These are phyloP conservation scores for Neodiprion pinetum DNA, from an alignment of 1,140 invertebrate genomes.

Conservation along the genomic window DNA sequence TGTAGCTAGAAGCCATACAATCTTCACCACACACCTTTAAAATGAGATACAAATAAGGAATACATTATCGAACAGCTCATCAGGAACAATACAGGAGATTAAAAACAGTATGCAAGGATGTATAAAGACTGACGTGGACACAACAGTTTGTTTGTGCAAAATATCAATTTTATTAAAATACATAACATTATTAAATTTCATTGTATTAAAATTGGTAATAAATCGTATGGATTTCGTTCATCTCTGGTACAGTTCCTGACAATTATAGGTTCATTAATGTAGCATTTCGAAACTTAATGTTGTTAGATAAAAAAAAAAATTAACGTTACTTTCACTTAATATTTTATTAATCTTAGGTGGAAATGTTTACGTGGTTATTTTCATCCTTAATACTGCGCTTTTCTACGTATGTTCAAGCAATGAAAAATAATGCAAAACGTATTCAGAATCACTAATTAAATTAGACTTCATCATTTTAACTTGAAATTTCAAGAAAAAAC, in stretches of 20 bases:
- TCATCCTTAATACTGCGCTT: neutral
- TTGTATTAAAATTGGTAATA: conserved; percentile 30
- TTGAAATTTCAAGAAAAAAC: too few relatives aligned
- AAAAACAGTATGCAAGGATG: conserved; percentile 42
- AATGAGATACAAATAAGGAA: too few relatives aligned
- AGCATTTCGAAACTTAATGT: conserved; percentile 9
- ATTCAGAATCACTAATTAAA: too few relatives aligned
- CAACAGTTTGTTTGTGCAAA: conserved; percentile 54
- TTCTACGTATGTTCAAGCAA: neutral
- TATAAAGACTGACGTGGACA: conserved; percentile 56
- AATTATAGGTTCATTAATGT: conserved; percentile 8
- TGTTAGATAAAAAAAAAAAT: conserved; percentile 16
- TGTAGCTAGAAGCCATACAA: too few relatives aligned
- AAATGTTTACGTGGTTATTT: neutral
- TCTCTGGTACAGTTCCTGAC: conserved; percentile 49
- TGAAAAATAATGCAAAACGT: too few relatives aligned
- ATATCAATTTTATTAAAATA: conserved; percentile 59
- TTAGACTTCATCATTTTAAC: too few relatives aligned
- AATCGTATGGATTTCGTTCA: conserved; percentile 23
- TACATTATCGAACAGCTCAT: conserved; percentile 11
- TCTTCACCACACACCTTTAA: too few relatives aligned
- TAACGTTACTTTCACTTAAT: neutral
- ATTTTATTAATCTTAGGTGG: neutral
- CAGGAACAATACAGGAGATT: conserved; percentile 54
- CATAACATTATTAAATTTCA: conserved; percentile 51